Conservation (phyloP, 2,113 vertebrate species). For the Trogon surrucura region DNA sequence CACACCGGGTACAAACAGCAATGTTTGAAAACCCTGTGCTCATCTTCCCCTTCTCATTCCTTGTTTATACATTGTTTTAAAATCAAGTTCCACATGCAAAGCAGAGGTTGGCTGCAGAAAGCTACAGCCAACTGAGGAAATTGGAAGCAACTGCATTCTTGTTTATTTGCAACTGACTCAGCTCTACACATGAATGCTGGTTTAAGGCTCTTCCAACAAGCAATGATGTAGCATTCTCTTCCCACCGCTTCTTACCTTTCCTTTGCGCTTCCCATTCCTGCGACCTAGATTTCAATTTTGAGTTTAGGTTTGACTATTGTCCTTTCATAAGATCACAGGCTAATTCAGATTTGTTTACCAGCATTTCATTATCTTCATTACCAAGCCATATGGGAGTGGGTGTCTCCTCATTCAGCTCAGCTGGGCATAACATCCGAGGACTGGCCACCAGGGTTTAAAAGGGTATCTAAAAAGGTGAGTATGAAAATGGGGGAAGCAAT, state of each 20-base stretch:
- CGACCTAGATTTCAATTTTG: neutral
- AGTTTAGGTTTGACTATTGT: neutral
- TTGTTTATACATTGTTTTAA: neutral
- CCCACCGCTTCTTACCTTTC: neutral
- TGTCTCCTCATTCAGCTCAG: neutral
- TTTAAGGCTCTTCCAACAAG: neutral
- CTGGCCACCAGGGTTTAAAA: neutral
- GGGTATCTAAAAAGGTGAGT: neutral
- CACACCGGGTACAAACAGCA: neutral
- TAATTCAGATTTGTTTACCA: neutral
- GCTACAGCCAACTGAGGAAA: conserved; percentile 1
- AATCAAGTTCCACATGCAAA: neutral
- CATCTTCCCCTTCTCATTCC: neutral
- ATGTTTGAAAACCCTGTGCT: neutral
- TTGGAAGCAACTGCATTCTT: neutral
- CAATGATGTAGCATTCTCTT: neutral
- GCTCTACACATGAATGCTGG: neutral
- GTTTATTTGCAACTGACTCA: neutral
- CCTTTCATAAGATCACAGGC: neutral
- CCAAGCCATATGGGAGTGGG: neutral
- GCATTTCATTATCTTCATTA: neutral
- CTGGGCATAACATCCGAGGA: neutral
- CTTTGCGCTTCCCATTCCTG: fast-evolving
- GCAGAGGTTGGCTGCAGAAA: neutral
- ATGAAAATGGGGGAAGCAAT: neutral